Evolutionary conservation across 2,888 invertebrate species (phyloP).

Genomic region (Pristionchus maxplancki): DNA sequence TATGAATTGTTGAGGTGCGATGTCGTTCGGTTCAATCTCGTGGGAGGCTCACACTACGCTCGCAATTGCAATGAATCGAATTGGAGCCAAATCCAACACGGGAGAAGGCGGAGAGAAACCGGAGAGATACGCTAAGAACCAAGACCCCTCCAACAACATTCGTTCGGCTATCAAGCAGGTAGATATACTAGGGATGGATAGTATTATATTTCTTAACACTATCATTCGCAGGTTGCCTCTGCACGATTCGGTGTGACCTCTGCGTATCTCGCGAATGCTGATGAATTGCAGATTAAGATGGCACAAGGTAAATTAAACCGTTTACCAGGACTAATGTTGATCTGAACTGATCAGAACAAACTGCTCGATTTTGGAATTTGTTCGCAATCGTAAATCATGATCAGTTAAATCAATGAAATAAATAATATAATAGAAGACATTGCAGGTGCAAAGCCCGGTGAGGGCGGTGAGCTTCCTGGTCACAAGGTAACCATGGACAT

Average conservation of each 20-base stretch:
- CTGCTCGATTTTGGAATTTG: background rate
- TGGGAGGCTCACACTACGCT: constrained; percentile 95
- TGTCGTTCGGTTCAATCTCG: constrained; percentile 97
- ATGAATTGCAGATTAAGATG: constrained; percentile 99
- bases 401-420: too few species aligned
- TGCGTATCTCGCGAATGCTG: constrained; percentile 95
- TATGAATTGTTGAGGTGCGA: constrained; percentile 90
- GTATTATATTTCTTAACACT: too few species aligned
- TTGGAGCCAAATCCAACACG: constrained; percentile 98
- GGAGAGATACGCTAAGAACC: constrained; percentile 83
- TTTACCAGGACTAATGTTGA: background rate
- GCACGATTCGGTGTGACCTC: constrained; percentile 98
- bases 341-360: background rate
- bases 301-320: constrained; percentile 84
- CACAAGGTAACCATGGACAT: constrained; percentile 92
- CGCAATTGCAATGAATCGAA: constrained; percentile 96
- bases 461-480: constrained; percentile 96
- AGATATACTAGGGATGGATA: background rate
- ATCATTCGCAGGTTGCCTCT: constrained; percentile 87
- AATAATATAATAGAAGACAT: background rate
- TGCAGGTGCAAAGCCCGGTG: constrained; percentile 93
- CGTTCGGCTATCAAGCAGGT: constrained; percentile 96
- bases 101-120: constrained; percentile 92
- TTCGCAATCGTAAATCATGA: too few species aligned
- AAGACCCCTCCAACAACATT: constrained; percentile 88